Percentiles rank a stretch among this genome's conserved stretches.
These are phyloP conservation scores for Formicarius rufipectus DNA, from an alignment of 2,113 vertebrate species.

Conservation along the genomic window DNA sequence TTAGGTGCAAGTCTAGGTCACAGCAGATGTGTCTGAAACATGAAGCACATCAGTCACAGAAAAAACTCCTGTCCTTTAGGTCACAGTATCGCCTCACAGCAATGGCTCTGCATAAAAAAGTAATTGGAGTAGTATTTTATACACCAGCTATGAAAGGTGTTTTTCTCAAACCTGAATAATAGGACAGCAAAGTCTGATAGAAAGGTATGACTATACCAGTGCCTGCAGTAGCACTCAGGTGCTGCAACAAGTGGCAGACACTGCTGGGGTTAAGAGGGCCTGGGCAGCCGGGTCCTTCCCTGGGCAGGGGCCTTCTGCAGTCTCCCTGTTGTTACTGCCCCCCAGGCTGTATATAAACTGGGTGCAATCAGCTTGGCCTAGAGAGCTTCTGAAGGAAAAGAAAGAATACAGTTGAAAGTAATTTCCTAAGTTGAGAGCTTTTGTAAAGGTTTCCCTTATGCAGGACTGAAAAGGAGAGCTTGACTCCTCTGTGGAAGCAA, in stretches of 20 bases:
- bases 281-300: background rate
- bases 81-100: background rate
- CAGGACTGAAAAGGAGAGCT: background rate
- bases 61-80: background rate
- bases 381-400: background rate
- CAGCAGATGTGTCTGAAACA: background rate
- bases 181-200: background rate
- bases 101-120: background rate
- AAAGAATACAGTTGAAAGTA: background rate
- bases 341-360: background rate
- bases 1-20: background rate
- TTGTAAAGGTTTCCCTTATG: background rate
- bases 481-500: background rate
- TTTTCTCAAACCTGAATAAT: background rate
- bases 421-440: background rate
- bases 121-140: background rate
- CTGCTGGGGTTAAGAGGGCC: background rate
- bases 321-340: background rate
- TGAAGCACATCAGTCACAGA: background rate
- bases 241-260: background rate
- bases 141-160: background rate
- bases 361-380: background rate
- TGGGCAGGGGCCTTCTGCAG: fast-evolving
- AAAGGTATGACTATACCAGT: background rate
- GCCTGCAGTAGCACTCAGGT: background rate